phyloP scores from a whole-genome alignment of 1,140 invertebrate species.

The Drosophila sp. region DNA sequence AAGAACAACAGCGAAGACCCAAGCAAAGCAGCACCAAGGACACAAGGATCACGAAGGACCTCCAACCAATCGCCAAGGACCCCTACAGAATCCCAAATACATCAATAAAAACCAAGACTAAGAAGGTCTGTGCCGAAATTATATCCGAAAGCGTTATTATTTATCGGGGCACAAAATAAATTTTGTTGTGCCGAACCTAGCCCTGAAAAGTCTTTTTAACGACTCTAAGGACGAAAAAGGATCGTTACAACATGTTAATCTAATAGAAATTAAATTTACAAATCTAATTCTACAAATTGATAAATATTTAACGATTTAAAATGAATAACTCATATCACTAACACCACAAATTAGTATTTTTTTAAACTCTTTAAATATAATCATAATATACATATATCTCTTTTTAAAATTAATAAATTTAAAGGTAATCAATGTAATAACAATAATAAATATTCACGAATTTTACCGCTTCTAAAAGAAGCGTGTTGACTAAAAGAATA shows the following conservation, averaged over 20 bases:
- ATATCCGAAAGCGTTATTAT: too few species aligned
- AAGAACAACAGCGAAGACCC: too few species aligned
- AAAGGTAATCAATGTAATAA: slow-evolving; percentile 86
- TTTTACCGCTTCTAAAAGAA: slow-evolving; percentile 77
- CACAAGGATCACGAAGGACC: too few species aligned
- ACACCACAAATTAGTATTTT: slow-evolving; percentile 86
- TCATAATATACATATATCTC: slow-evolving; percentile 84
- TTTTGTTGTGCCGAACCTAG: too few species aligned
- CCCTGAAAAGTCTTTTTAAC: too few species aligned
- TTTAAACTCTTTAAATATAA: slow-evolving; percentile 86
- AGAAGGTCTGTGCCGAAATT: too few species aligned
- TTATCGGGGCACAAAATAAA: too few species aligned
- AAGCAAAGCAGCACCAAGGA: too few species aligned
- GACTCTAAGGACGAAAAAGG: too few species aligned
- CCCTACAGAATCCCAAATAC: too few species aligned
- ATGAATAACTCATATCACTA: slow-evolving; percentile 84
- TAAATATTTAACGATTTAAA: slow-evolving; percentile 83
- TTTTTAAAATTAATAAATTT: slow-evolving; percentile 85
- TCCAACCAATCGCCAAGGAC: too few species aligned
- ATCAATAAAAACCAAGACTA: too few species aligned
- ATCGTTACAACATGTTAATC: slow-evolving; percentile 43
- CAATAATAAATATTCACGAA: slow-evolving; percentile 85
- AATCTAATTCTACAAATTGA: slow-evolving; percentile 82
- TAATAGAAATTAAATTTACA: slow-evolving; percentile 76
- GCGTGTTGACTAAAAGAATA: slow-evolving; percentile 85